Percentiles rank a stretch among this genome's conserved stretches.
Conservation (phyloP, 2,888 invertebrate genomes). For the Saturnia japonica region DNA sequence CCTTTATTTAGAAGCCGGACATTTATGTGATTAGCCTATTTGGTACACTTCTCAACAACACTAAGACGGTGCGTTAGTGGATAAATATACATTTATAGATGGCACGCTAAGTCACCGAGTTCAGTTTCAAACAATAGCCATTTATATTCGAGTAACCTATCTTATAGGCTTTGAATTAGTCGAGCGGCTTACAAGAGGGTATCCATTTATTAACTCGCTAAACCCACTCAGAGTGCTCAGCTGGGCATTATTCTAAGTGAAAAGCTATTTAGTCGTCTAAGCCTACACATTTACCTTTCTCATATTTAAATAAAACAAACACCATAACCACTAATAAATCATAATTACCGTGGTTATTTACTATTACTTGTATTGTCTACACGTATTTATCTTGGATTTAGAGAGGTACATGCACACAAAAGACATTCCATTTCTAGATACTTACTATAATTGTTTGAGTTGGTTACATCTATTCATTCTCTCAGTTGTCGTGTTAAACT, state of each 20-base stretch:
- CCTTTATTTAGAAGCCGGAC: too few species aligned
- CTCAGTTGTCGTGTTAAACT: too few species aligned
- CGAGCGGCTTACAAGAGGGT: conserved; percentile 10
- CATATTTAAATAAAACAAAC: neutral
- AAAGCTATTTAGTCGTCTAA: neutral
- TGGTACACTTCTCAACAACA: too few species aligned
- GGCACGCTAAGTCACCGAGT: conserved; percentile 32
- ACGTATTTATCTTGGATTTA: neutral
- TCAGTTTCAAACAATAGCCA: conserved; percentile 6
- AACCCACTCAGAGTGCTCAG: neutral
- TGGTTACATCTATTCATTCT: too few species aligned
- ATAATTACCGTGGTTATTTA: neutral
- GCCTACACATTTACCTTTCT: neutral
- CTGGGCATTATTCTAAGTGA: conserved; percentile 5
- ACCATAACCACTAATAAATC: neutral
- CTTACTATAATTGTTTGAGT: too few species aligned
- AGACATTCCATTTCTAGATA: too few species aligned
- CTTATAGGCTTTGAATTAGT: conserved; percentile 14
- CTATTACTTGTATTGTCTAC: neutral
- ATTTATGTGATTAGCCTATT: too few species aligned
- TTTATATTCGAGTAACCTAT: conserved; percentile 10
- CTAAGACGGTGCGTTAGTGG: neutral
- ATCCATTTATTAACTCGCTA: conserved; percentile 15
- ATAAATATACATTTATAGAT: neutral
- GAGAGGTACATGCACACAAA: too few species aligned